Conservation (phyloP, 2,888 invertebrate species). For the Phaedon cochleariae region DNA sequence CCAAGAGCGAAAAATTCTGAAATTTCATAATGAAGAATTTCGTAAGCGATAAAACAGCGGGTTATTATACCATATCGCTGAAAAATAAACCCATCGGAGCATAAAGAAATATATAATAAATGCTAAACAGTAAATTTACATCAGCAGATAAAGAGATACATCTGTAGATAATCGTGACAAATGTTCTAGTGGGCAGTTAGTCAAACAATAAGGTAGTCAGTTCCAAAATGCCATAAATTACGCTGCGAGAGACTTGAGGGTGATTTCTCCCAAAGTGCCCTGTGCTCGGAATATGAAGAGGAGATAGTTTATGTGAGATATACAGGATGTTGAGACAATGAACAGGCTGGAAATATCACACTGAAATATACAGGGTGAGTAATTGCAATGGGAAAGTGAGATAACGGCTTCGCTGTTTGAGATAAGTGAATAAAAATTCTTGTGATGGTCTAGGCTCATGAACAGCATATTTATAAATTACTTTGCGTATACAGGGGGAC, state of each 20-base stretch:
- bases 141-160: conserved; percentile 62
- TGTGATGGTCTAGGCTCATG: no score
- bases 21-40: neutral
- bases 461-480: no score
- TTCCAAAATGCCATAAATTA: conserved; percentile 60
- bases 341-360: no score
- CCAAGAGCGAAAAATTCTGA: no score
- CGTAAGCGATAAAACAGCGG: conserved; percentile 16
- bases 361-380: no score
- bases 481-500: no score
- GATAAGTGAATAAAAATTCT: no score
- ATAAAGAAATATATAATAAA: conserved; percentile 51
- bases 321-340: conserved; percentile 18
- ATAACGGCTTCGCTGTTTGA: no score
- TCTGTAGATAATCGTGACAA: conserved; percentile 62
- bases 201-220: conserved; percentile 63
- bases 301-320: conserved; percentile 18
- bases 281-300: conserved; percentile 27
- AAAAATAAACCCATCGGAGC: conserved; percentile 45
- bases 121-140: conserved; percentile 62
- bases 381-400: no score
- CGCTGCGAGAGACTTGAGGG: conserved; percentile 55
- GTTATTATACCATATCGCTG: conserved; percentile 33
- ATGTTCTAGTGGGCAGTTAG: conserved; percentile 59
- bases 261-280: conserved; percentile 51